Percentiles rank a stretch among this genome's conserved stretches.
phyloP scores from a whole-genome alignment of 2,797 vertebrate genomes.

The Coendou prehensilis region DNA sequence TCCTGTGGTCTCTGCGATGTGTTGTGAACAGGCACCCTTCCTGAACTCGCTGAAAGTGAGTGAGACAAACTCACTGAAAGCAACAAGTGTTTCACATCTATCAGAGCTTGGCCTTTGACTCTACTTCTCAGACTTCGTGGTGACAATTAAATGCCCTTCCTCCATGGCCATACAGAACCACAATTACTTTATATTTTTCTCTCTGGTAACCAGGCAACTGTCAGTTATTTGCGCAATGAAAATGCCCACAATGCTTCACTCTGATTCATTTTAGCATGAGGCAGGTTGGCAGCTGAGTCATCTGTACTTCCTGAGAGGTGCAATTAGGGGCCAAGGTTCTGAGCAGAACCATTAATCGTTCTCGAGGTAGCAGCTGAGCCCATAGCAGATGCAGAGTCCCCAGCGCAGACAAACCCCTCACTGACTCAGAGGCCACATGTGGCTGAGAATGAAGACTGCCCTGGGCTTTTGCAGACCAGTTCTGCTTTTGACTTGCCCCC shows the following conservation, averaged over 20 bases:
- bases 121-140: neutral
- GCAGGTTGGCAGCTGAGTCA: slow-evolving; percentile 86
- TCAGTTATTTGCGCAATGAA: slow-evolving; percentile 83
- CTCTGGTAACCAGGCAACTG: slow-evolving; percentile 89
- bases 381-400: slow-evolving; percentile 46
- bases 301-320: slow-evolving; percentile 74
- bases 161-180: slow-evolving; percentile 50
- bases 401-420: accelerated
- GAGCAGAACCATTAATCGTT: slow-evolving; percentile 46
- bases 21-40: neutral
- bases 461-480: neutral
- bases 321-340: slow-evolving; percentile 82
- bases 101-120: neutral
- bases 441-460: neutral
- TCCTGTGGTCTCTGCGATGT: accelerated
- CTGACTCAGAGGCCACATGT: accelerated
- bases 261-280: slow-evolving; percentile 83
- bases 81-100: neutral
- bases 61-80: neutral
- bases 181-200: slow-evolving; percentile 81
- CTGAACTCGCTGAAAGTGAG: accelerated
- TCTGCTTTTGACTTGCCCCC: neutral
- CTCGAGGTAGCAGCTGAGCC: slow-evolving; percentile 71
- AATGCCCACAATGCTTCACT: slow-evolving; percentile 82
- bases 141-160: slow-evolving; percentile 71